Evolutionary conservation across 2,888 invertebrate genomes (phyloP).

Genomic region (Hololepta plana): DNA sequence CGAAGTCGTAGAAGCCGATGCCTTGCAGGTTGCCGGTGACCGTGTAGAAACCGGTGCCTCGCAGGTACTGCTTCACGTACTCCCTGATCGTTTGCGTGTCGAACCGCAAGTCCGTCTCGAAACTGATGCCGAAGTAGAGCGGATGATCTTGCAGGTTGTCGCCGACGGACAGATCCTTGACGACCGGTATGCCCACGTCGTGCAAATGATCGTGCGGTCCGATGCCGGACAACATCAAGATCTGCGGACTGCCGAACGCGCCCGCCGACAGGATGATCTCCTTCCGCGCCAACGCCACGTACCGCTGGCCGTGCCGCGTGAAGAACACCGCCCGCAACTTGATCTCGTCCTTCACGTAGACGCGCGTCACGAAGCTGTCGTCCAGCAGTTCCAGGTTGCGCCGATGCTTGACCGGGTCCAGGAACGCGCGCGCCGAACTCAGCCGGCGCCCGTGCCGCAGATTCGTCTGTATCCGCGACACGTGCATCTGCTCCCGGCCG

Average conservation of each 20-base stretch:
- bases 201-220: slow-evolving; percentile 44
- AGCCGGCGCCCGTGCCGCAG: slow-evolving; percentile 50
- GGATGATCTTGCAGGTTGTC: slow-evolving; percentile 62
- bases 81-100: slow-evolving; percentile 25
- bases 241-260: slow-evolving; percentile 60
- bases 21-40: slow-evolving; percentile 10
- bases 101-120: slow-evolving; percentile 43
- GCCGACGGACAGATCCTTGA: slow-evolving; percentile 53
- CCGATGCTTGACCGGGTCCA: slow-evolving; percentile 43
- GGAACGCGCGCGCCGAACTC: slow-evolving; percentile 58
- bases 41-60: slow-evolving; percentile 8
- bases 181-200: slow-evolving; percentile 35
- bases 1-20: slow-evolving; percentile 13
- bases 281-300: slow-evolving; percentile 36
- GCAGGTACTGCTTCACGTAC: slow-evolving; percentile 4
- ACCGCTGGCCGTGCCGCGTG: slow-evolving; percentile 36
- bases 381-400: slow-evolving; percentile 51
- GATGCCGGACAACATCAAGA: slow-evolving; percentile 67
- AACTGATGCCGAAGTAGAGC: slow-evolving; percentile 47
- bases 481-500: slow-evolving; percentile 40
- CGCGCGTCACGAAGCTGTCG: slow-evolving; percentile 44
- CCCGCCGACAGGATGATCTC: slow-evolving; percentile 66
- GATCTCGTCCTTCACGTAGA: slow-evolving; percentile 39
- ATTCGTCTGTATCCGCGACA: slow-evolving; percentile 47
- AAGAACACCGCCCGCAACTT: slow-evolving; percentile 45